Evolutionary conservation across 2,797 vertebrate species (phyloP), one percentile per base, ranked within the genome.

Genomic region (Premnoplex brunnescens): DNA sequence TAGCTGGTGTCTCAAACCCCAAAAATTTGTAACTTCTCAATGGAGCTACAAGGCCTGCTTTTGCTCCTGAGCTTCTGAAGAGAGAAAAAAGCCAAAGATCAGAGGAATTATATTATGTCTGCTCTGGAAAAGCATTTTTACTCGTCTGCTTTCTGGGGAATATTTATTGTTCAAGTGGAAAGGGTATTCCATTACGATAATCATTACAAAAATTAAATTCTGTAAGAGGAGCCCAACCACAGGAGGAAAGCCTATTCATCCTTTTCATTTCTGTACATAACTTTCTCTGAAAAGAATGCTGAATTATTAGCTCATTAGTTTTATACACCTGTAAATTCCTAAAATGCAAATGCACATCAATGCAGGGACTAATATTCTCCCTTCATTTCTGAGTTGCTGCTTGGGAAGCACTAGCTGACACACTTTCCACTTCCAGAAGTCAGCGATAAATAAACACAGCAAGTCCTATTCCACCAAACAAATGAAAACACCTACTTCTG

Each of bases 391-490:
- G 54, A 90, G 39, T 34, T 75, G 66, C 49, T 95, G 59, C 89
- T 94, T 88, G 74, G 59, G 75, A 93, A 97, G 60, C 63, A 69
- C 85, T 88, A 85, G 41, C 26, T 91, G 90, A 89, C 51, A 90
- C n/a, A 51, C 54, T 97, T 95, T 73, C 77, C 78, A 76, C 87
- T 96, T 96, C 76, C 49, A 67, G 90, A 88, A 95, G 91, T 86
- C 79, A 91, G 56, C 90, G 89, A 86, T 63, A 91, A 91, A 97
- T 95, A 93, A 93, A 74, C 91, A 96, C 69, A 96, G 55, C 94
- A 97, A 97, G 90, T 95, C 95, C 92, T 96, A 86, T 72, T 91
- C 74, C 49, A 20, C 51, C 24, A 60, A 96, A 88, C 51, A 95
- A 90, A 97, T 80, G 34, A 94, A 97, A 97, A 88, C 68, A 81